These are phyloP conservation scores for Micropoecilia bifurca DNA, from an alignment of 2,797 vertebrate species.

Conservation along the genomic window DNA sequence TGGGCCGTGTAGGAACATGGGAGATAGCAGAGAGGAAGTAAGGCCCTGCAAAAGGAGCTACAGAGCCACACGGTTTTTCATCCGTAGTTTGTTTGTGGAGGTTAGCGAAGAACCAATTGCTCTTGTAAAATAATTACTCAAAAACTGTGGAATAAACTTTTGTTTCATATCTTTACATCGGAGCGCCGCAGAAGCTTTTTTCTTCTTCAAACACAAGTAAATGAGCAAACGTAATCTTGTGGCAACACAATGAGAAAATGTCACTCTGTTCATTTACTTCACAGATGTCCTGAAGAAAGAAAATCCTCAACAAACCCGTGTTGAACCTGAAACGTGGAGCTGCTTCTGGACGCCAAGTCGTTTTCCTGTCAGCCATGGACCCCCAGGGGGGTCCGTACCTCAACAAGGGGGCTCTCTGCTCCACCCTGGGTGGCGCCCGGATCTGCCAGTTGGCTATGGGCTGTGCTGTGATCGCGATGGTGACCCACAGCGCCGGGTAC, in stretches of 20 bases:
- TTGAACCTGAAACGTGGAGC: background rate
- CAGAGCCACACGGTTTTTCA: too few relatives aligned
- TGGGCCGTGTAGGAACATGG: too few relatives aligned
- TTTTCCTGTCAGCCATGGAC: slow-evolving; percentile 76
- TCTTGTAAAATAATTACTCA: too few relatives aligned
- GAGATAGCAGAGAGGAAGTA: too few relatives aligned
- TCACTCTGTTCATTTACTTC: background rate
- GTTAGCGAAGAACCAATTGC: too few relatives aligned
- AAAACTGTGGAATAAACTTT: too few relatives aligned
- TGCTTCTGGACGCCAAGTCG: background rate
- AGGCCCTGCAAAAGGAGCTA: too few relatives aligned
- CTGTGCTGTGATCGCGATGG: slow-evolving; percentile 90
- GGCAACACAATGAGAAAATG: background rate
- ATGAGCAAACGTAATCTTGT: too few relatives aligned
- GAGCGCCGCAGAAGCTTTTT: too few relatives aligned
- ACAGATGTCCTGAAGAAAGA: background rate
- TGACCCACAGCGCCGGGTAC: slow-evolving; percentile 88
- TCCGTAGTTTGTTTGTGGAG: too few relatives aligned
- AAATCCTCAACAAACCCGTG: background rate
- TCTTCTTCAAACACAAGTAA: too few relatives aligned
- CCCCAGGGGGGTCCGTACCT: slow-evolving; percentile 82
- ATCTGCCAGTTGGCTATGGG: slow-evolving; percentile 87
- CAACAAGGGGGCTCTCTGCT: slow-evolving; percentile 84
- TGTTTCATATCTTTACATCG: too few relatives aligned
- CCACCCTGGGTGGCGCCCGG: slow-evolving; percentile 86